Base-by-base conservation (phyloP, 2,797 vertebrate genomes). In the Pseudomugil gertrudae region DNA sequence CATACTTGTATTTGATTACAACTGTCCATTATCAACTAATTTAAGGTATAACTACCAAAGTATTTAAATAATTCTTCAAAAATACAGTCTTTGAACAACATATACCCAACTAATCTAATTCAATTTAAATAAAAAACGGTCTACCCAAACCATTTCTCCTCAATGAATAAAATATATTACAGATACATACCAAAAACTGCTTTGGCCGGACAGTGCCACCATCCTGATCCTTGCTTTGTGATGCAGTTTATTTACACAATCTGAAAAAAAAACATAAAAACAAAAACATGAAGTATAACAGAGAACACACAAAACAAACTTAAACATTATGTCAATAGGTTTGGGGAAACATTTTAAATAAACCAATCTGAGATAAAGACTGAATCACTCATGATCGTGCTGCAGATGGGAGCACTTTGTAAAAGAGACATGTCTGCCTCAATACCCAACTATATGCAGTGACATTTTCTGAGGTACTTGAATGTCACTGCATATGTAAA, bases 181-280 rank as follows among this genome's bases (percentile, higher is more conserved):
- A 4, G 26, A 32, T 84, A 90, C 90, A 84, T 88, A 93, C 91
- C 90, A 91, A 76, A 90, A 90, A 86, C 80, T 76, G 75, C 74
- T 87, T 86, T 86, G 83, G 80, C 87, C 90, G 47, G 89, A 68
- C 70, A 85, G 69, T 27, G 75, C 72, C 86, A 89, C 74, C 86
- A 83, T 72, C 80, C 54, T 85, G 78, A 67, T 86, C 80, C 66
- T 76, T 78, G 52, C 72, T 73, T 85, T 78, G 70, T 66, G 74
- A 76, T 50, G 74, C 56, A 76, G 78, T 83, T 81, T 80, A 66
- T 75, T 80, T 35, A 55, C 78, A 78, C 69, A 57, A 83, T 84
- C 85, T 90, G 80, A 53, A 86, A 89, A 53, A 86, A 89, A 74
- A 13, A 55, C 5, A 45, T n/a, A 27, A 24, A 69, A 52, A 55